These are phyloP conservation scores for Apantesis nais DNA, from an alignment of 2,888 invertebrate genomes.

Conservation along the genomic window DNA sequence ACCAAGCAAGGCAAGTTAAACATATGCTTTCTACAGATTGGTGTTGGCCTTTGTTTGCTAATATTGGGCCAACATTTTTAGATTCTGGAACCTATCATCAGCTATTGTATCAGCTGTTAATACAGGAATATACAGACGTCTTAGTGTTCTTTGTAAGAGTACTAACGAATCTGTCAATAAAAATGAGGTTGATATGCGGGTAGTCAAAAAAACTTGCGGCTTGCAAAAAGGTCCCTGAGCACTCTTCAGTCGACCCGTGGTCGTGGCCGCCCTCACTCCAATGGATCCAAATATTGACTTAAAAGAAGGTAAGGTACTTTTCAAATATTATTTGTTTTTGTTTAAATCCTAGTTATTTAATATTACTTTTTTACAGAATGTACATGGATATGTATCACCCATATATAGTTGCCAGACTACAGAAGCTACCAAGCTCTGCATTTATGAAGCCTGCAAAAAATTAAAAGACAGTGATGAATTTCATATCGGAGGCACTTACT, in stretches of 20 bases:
- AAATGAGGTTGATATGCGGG: neutral
- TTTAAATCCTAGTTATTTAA: too few species aligned
- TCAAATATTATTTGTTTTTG: too few species aligned
- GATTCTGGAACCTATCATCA: too few species aligned
- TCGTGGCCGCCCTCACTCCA: neutral
- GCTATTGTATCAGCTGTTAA: too few species aligned
- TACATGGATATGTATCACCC: slow-evolving; percentile 52
- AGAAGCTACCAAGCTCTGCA: slow-evolving; percentile 59
- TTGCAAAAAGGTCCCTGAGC: neutral
- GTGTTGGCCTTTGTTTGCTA: too few species aligned
- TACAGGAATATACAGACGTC: too few species aligned
- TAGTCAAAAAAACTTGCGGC: neutral
- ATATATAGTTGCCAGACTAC: slow-evolving; percentile 59
- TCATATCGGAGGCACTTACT: slow-evolving; percentile 74
- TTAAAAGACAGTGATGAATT: slow-evolving; percentile 54
- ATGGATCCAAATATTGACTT: neutral
- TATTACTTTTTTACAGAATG: slow-evolving; percentile 57
- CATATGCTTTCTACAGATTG: too few species aligned
- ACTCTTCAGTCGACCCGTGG: neutral
- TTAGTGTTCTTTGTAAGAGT: neutral
- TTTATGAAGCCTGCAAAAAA: slow-evolving; percentile 60
- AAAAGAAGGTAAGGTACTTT: neutral
- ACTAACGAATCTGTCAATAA: neutral
- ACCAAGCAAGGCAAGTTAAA: too few species aligned
- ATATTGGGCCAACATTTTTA: too few species aligned